These are phyloP conservation scores for Melinaea marsaeus DNA, from an alignment of 2,888 invertebrate species.

Conservation along the genomic window DNA sequence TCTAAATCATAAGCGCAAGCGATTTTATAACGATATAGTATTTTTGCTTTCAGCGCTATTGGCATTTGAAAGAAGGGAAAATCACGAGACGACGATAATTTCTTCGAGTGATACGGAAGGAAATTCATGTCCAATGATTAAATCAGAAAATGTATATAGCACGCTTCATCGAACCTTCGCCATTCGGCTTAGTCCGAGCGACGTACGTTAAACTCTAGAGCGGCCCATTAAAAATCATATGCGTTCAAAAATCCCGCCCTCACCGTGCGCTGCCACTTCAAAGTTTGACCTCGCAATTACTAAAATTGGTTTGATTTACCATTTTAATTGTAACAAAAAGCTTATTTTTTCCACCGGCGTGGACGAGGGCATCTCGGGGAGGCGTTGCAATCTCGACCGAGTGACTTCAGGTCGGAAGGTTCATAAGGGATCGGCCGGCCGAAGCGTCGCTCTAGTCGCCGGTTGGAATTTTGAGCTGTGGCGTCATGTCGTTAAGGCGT, in stretches of 20 bases:
- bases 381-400: slow-evolving; percentile 74
- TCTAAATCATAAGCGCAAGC: slow-evolving; percentile 32
- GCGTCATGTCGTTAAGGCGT: slow-evolving; percentile 70
- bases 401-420: slow-evolving; percentile 73
- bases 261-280: slow-evolving; percentile 61
- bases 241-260: slow-evolving; percentile 57
- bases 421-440: slow-evolving; percentile 65
- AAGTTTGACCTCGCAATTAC: slow-evolving; percentile 77
- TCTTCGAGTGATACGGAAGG: slow-evolving; percentile 14
- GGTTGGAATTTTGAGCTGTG: slow-evolving; percentile 71
- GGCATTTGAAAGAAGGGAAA: slow-evolving; percentile 15
- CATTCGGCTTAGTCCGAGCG: slow-evolving; percentile 28
- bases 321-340: slow-evolving; percentile 78
- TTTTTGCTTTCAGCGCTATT: not conserved
- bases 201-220: slow-evolving; percentile 42
- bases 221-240: slow-evolving; percentile 61
- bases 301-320: slow-evolving; percentile 78
- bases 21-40: slow-evolving; percentile 6
- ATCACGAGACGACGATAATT: slow-evolving; percentile 18
- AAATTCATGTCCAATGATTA: slow-evolving; percentile 37
- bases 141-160: slow-evolving; percentile 35
- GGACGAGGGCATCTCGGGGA: slow-evolving; percentile 48
- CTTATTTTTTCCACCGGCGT: slow-evolving; percentile 70
- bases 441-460: slow-evolving; percentile 45
- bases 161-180: slow-evolving; percentile 31